Conservation (phyloP, 2,888 invertebrate genomes). For the Yponomeuta malinellus region DNA sequence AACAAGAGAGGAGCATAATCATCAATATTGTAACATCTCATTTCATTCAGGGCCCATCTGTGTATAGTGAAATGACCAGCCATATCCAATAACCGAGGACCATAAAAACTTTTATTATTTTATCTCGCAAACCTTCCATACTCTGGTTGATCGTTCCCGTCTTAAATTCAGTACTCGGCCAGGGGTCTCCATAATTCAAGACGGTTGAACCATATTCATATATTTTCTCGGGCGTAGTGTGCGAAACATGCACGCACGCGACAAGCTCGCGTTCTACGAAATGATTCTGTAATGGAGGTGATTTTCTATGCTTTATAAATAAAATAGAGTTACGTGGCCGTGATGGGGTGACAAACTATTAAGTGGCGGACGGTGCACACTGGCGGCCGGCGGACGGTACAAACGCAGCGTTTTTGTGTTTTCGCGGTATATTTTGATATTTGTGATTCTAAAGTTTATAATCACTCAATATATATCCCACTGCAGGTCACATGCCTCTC, state of each 20-base stretch:
- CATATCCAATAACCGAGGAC: background rate
- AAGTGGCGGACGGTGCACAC: background rate
- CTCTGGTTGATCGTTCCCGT: background rate
- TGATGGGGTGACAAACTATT: constrained; percentile 10
- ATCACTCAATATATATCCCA: too few species aligned
- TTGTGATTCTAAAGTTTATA: too few species aligned
- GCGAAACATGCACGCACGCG: background rate
- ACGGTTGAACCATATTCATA: too few species aligned
- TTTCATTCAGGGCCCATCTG: constrained; percentile 8
- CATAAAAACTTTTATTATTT: constrained; percentile 2
- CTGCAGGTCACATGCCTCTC: too few species aligned
- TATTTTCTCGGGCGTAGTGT: background rate
- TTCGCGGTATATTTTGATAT: background rate
- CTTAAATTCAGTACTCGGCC: background rate
- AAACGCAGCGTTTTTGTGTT: background rate
- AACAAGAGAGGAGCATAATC: constrained; percentile 11
- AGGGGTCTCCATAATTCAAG: background rate
- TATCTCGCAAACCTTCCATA: background rate
- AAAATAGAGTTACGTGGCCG: constrained; percentile 5
- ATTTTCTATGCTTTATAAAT: constrained; percentile 4
- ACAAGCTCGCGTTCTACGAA: background rate
- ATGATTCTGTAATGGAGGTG: constrained; percentile 3
- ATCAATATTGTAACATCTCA: constrained; percentile 11
- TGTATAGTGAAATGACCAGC: background rate
- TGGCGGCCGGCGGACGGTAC: background rate